Evolutionary conservation across 2,888 invertebrate genomes (phyloP).

Genomic region (Onthophagus sagittarius): DNA sequence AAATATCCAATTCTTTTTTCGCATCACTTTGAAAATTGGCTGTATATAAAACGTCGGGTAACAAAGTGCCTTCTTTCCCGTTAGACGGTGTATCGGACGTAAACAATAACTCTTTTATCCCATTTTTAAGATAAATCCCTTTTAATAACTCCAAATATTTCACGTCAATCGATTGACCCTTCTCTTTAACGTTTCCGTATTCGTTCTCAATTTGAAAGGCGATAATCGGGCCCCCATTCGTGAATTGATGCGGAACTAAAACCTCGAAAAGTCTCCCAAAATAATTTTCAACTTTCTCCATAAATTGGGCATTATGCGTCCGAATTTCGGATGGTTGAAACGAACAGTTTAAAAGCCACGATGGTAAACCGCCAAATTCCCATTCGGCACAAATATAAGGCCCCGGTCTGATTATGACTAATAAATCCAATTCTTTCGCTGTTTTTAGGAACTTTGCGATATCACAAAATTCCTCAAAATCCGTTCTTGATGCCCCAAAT

Average conservation of each 20-base stretch:
- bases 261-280: constrained; percentile 51
- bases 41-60: constrained; percentile 24
- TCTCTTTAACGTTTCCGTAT: constrained; percentile 64
- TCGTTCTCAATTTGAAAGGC: constrained; percentile 92
- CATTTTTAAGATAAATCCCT: constrained; percentile 41
- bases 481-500: constrained; percentile 61
- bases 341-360: constrained; percentile 53
- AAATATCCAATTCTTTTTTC: constrained; percentile 12
- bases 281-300: constrained; percentile 52
- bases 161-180: constrained; percentile 35
- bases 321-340: constrained; percentile 47
- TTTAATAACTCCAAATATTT: constrained; percentile 48
- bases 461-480: constrained; percentile 60
- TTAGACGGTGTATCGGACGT: constrained; percentile 50
- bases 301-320: constrained; percentile 44
- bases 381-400: constrained; percentile 91
- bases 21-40: constrained; percentile 20
- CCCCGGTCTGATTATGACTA: constrained; percentile 78
- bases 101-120: constrained; percentile 51
- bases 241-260: constrained; percentile 54
- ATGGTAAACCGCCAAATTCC: constrained; percentile 54
- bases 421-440: constrained; percentile 72
- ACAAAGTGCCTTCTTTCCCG: constrained; percentile 10
- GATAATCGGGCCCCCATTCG: constrained; percentile 81
- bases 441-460: constrained; percentile 61